Conservation (phyloP, 2,888 invertebrate species). For the Agonum fuliginosum region DNA sequence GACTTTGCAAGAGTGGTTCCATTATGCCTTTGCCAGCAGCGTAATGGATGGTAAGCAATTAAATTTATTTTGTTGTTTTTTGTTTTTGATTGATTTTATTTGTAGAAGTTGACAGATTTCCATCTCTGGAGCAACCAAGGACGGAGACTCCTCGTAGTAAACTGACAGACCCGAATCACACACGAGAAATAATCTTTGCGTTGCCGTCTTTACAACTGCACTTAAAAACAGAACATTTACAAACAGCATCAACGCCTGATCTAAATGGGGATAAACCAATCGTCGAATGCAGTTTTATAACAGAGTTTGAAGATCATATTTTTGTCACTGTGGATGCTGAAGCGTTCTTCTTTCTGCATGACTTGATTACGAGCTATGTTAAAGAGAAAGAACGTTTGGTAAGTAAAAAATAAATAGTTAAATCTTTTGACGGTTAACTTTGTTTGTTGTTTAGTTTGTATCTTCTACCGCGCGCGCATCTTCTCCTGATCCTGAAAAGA, state of each 20-base stretch:
- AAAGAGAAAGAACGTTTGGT: conserved; percentile 93
- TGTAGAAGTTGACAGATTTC: conserved; percentile 91
- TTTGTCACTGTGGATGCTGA: conserved; percentile 98
- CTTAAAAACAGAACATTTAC: conserved; percentile 93
- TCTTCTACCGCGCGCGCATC: conserved; percentile 38
- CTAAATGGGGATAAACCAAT: conserved; percentile 81
- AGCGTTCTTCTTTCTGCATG: conserved; percentile 98
- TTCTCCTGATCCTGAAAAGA: conserved; percentile 62
- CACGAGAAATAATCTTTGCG: conserved; percentile 96
- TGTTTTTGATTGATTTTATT: conserved; percentile 58
- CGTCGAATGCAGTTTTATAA: conserved; percentile 97
- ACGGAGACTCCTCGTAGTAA: conserved; percentile 76
- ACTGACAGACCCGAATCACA: conserved; percentile 86
- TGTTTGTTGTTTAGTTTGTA: conserved; percentile 17
- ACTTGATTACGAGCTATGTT: conserved; percentile 96
- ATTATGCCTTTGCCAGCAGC: conserved; percentile 95
- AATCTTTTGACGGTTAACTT: background rate
- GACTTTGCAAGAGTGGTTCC: conserved; percentile 96
- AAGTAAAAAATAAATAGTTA: conserved; percentile 58
- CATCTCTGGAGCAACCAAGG: conserved; percentile 87
- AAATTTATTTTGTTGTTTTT: conserved; percentile 58
- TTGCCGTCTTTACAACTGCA: conserved; percentile 94
- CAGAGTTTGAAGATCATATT: conserved; percentile 99
- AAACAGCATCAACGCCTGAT: conserved; percentile 83
- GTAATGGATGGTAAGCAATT: conserved; percentile 89